phyloP scores from a whole-genome alignment of 2,797 vertebrate genomes.

The Diplodus sargus region DNA sequence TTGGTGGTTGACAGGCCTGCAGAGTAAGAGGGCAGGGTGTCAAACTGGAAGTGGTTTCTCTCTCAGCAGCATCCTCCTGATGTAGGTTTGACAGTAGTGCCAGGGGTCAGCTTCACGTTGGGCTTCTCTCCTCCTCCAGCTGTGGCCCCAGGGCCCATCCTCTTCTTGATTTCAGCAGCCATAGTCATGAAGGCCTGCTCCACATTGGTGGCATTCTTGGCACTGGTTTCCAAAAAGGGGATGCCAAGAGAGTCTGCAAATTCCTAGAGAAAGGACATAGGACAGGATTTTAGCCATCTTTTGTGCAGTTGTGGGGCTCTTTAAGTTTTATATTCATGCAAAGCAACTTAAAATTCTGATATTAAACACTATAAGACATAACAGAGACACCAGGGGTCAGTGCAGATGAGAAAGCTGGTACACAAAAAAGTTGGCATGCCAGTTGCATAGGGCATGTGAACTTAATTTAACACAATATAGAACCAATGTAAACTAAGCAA shows the following conservation, averaged over 20 bases:
- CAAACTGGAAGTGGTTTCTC: constrained; percentile 60
- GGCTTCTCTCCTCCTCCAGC: constrained; percentile 94
- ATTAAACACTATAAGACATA: background rate
- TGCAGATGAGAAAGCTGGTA: background rate
- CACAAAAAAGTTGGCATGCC: background rate
- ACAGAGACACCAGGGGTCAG: background rate
- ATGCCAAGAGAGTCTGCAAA: constrained; percentile 98
- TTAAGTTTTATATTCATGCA: background rate
- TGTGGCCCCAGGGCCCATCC: constrained; percentile 98
- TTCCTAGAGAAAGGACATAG: constrained; percentile 84
- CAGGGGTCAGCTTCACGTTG: constrained; percentile 95
- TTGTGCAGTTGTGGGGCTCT: background rate
- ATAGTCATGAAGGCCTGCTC: constrained; percentile 99
- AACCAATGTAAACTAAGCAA: background rate
- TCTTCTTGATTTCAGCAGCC: constrained; percentile 99
- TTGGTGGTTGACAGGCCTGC: constrained; percentile 29
- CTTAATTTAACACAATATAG: background rate
- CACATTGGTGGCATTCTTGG: constrained; percentile 99
- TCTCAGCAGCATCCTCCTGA: constrained; percentile 98
- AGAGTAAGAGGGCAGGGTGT: constrained; percentile 14
- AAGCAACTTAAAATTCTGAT: background rate
- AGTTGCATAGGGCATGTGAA: background rate
- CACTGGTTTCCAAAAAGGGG: constrained; percentile 99
- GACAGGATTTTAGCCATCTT: background rate
- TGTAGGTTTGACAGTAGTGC: constrained; percentile 97